Evolutionary conservation across 2,888 invertebrate species (phyloP).

Genomic region (Pristionchus exspectatus): DNA sequence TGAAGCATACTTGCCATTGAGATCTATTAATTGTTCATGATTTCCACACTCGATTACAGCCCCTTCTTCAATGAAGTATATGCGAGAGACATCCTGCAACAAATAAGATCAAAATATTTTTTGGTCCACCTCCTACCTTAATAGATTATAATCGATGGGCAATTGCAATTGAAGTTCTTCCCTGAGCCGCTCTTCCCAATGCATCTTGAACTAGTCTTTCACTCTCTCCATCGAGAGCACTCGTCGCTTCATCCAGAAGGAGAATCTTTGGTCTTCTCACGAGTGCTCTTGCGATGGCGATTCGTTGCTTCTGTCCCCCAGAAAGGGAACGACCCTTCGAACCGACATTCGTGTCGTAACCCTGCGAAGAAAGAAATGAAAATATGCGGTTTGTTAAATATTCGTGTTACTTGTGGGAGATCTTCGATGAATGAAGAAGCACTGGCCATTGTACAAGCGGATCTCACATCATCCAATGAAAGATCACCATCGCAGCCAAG

Average conservation of each 20-base stretch:
- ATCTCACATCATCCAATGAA: slow-evolving; percentile 52
- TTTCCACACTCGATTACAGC: slow-evolving; percentile 49
- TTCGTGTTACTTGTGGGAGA: slow-evolving; percentile 50
- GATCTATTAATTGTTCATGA: slow-evolving; percentile 22
- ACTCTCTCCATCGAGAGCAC: slow-evolving; percentile 57
- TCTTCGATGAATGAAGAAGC: slow-evolving; percentile 56
- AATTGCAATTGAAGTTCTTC: slow-evolving; percentile 33
- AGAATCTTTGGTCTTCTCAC: slow-evolving; percentile 76
- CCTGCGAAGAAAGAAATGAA: slow-evolving; percentile 34
- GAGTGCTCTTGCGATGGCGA: slow-evolving; percentile 60
- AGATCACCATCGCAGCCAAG: slow-evolving; percentile 25
- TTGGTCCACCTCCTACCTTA: not conserved
- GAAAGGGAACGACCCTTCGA: slow-evolving; percentile 57
- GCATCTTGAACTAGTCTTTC: slow-evolving; percentile 25
- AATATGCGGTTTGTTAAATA: not conserved
- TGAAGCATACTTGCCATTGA: slow-evolving; percentile 24
- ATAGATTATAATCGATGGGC: slow-evolving; percentile 50
- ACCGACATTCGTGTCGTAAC: slow-evolving; percentile 59
- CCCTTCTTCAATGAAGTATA: slow-evolving; percentile 54
- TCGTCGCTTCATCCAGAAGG: slow-evolving; percentile 63
- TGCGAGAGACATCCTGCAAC: slow-evolving; percentile 29
- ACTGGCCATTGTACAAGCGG: slow-evolving; percentile 57
- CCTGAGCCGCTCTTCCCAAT: not conserved
- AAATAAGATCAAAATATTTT: no score
- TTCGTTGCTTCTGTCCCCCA: slow-evolving; percentile 59